Conservation (phyloP, 2,113 vertebrate genomes). For the Fulmarus glacialis region DNA sequence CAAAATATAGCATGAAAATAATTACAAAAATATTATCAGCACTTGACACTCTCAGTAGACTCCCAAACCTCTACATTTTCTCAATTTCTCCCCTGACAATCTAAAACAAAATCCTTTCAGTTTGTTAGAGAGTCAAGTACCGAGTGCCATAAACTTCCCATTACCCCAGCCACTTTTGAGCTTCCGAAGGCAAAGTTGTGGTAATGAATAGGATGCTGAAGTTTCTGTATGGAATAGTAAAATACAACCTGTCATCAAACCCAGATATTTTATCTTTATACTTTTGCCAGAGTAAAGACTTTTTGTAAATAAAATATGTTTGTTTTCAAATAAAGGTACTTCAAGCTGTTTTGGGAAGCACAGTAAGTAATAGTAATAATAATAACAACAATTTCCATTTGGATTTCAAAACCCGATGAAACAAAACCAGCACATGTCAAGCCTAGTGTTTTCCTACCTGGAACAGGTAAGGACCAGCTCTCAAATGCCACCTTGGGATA, state of each 20-base stretch:
- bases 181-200: background rate
- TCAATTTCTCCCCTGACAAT: background rate
- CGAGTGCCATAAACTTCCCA: conserved; percentile 1
- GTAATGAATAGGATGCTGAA: background rate
- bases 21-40: background rate
- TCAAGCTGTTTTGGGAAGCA: background rate
- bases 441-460: conserved; percentile 77
- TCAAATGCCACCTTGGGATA: conserved; percentile 76
- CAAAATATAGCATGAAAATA: background rate
- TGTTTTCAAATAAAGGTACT: conserved; percentile 39
- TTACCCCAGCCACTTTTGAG: background rate
- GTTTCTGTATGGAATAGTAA: background rate
- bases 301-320: conserved; percentile 41
- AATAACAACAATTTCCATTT: background rate
- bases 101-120: conserved; percentile 44
- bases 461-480: conserved; percentile 78
- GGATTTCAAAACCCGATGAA: conserved; percentile 40
- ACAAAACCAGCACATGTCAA: conserved; percentile 48
- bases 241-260: conserved; percentile 13
- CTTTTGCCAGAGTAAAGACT: conserved; percentile 13
- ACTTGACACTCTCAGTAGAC: background rate
- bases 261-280: conserved; percentile 23
- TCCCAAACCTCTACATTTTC: conserved; percentile 18
- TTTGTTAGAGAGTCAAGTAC: background rate
- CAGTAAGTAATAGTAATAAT: background rate